A percentile compares a stretch with the other conserved stretches of the same genome.
Conservation (phyloP, 2,797 vertebrate species). For the Chiloscyllium punctatum region DNA sequence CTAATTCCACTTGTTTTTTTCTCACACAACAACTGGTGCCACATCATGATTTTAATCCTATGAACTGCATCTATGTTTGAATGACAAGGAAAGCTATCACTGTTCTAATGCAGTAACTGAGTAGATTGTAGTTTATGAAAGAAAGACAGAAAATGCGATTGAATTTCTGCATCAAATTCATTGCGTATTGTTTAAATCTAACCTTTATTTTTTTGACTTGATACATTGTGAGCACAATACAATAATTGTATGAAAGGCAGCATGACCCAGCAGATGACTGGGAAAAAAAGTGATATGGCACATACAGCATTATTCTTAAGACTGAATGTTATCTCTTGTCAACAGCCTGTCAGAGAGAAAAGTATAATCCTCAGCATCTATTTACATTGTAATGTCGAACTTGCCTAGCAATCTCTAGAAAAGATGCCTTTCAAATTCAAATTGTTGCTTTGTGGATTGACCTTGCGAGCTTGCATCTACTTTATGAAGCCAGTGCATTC, state of each 20-base stretch:
- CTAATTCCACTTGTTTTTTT: not conserved
- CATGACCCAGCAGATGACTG: not conserved
- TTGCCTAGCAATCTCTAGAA: not conserved
- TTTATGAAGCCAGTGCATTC: not conserved
- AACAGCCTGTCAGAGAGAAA: not conserved
- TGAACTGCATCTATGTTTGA: too few relatives aligned
- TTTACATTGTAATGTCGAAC: not conserved
- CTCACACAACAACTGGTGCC: not conserved
- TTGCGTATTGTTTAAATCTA: constrained; percentile 6
- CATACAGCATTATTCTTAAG: not conserved
- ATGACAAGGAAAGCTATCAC: not conserved
- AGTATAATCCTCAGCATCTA: not conserved
- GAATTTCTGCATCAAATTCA: not conserved
- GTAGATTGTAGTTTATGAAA: not conserved
- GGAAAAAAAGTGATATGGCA: not conserved
- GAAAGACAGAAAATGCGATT: not conserved
- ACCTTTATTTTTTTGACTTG: not conserved
- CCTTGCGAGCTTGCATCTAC: not conserved
- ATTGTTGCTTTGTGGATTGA: not conserved
- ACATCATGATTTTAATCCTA: not conserved
- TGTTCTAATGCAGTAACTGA: not conserved
- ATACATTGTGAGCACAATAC: not conserved
- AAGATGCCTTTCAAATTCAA: not conserved
- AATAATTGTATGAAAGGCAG: not conserved
- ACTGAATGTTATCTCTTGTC: not conserved